These are phyloP conservation scores for Nymphicus hollandicus DNA, from an alignment of 2,113 vertebrate genomes.

Conservation along the genomic window DNA sequence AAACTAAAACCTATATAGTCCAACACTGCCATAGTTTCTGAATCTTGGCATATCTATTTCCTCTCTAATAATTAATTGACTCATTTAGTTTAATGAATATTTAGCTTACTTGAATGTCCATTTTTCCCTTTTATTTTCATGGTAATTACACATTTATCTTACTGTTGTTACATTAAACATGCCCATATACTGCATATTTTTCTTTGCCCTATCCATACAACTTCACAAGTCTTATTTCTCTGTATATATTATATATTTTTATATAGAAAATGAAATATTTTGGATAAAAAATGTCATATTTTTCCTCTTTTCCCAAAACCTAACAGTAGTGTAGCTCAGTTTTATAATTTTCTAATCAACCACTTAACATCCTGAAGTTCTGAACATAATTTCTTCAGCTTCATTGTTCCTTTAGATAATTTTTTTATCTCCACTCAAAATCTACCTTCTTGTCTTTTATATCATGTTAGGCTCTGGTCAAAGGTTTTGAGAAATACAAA, in stretches of 20 bases:
- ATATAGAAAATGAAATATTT: neutral
- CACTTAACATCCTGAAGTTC: neutral
- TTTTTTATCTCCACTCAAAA: neutral
- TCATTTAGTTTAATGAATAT: neutral
- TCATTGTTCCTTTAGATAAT: neutral
- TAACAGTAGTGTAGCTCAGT: neutral
- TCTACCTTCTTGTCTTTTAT: neutral
- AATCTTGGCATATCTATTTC: neutral
- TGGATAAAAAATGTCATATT: neutral
- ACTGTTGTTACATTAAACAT: neutral
- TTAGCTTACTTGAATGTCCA: neutral
- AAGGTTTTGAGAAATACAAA: neutral
- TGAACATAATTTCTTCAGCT: neutral
- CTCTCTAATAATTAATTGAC: neutral
- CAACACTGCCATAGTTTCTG: neutral
- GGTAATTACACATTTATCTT: neutral
- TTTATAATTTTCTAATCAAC: neutral
- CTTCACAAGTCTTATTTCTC: neutral
- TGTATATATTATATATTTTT: neutral
- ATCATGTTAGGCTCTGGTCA: neutral
- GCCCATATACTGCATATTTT: neutral
- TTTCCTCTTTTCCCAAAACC: neutral
- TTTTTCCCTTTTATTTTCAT: neutral
- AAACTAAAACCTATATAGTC: neutral
- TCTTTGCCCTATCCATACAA: neutral